Base-by-base conservation (phyloP, 2,113 vertebrate genomes). In the Silurus asotus region DNA sequence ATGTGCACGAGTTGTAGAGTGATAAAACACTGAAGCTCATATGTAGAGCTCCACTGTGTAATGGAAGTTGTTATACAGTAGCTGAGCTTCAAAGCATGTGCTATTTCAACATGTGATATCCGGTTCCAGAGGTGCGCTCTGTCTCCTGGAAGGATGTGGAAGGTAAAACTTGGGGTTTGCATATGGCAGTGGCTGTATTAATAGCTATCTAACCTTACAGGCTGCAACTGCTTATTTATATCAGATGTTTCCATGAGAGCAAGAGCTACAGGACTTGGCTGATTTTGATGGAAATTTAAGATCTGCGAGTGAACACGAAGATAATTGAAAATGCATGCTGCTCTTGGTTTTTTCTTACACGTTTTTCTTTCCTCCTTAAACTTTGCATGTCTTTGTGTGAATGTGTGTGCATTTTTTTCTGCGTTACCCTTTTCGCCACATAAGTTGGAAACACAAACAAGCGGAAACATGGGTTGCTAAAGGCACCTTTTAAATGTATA, bases 61-160 rank as follows among this genome's bases (percentile, higher is more conserved):
- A 90, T 90, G 87, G 89, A 92, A 89, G 90, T 90, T 90, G 91
- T 91, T 94, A 93, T 92, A 93, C 93, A 93, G 94, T 93, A 93
- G 94, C 90, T 89, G 88, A 89, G 90, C 92, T 92, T 93, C 91
- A 91, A 91, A 91, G 92, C 88, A 90, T 87, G 88, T 90, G 91
- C 89, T 91, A 91, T 91, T 94, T 92, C 92, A 94, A 93, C 91
- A 92, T 93, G 91, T 87, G 89, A 94, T 94, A 92, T 93, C 90
- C 89, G 88, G 61, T 92, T 93, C 89, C 91, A 92, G 89, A 90
- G 88, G 88, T 76, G 85, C 48, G 87, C 88, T 90, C 88, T 89
- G 84, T 88, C 61, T 90, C 81, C 87, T 82, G 81, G 89, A 88
- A 90, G 86, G 89, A 90, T 86, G 88, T 84, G 88, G 80, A 87